phyloP scores from a whole-genome alignment of 35 echinoderm and acorn worm species.

The Hemicentrotus pulcherrimus region DNA sequence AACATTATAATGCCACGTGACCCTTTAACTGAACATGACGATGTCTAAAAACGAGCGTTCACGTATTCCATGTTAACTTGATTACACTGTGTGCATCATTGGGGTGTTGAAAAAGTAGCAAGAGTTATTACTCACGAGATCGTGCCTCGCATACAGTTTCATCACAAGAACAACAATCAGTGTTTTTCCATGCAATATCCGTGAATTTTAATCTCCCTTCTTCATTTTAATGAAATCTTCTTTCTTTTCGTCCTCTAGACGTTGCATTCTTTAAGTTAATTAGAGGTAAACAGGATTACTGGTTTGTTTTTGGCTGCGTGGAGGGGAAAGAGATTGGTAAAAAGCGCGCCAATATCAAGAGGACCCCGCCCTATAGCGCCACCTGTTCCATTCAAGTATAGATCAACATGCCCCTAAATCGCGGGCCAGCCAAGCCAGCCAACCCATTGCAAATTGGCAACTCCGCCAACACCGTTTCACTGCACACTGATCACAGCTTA shows the following conservation, averaged over 20 bases:
- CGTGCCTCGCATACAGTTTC: background rate
- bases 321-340: background rate
- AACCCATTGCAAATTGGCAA: background rate
- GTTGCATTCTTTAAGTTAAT: conserved; percentile 2
- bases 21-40: background rate
- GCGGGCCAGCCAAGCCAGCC: background rate
- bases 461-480: background rate
- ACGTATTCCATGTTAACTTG: background rate
- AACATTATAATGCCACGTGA: background rate
- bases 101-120: background rate
- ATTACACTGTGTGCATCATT: background rate
- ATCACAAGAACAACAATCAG: background rate
- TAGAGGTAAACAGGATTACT: background rate
- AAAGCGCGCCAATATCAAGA: background rate
- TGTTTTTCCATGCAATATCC: background rate
- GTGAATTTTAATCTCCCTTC: background rate
- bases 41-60: background rate
- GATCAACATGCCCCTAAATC: background rate
- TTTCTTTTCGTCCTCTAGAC: background rate
- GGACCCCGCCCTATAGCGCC: background rate
- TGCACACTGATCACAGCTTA: conserved; percentile 9
- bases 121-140: background rate
- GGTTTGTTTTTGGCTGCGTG: background rate
- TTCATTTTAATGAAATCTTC: background rate
- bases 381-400: background rate